Base-by-base conservation (phyloP, 1,140 invertebrate genomes). In the Mizuhopecten yessoensis region DNA sequence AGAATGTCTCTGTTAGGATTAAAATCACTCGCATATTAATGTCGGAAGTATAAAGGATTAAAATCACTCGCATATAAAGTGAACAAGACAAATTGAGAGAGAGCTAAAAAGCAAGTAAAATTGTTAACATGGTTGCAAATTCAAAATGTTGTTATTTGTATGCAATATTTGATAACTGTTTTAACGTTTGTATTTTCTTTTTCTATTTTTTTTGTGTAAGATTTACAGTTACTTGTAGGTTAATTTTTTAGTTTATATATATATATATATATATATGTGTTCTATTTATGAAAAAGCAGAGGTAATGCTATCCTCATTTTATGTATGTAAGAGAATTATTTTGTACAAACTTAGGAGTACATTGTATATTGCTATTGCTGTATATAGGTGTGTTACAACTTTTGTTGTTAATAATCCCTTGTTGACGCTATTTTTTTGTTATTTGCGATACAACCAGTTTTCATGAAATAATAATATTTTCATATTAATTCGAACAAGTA, bases 351-450 rank as follows among this genome's bases (percentile, higher is more conserved):
- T 75, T 75, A 75, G 23, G 1, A 75, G 57, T 75, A 75, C n/a
- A 75, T 75, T 75, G 29, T 75, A 75, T 75, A 75, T 75, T 75
- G 57, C 57, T 75, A 75, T n/a, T n/a, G n/a, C n/a, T n/a, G n/a
- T n/a, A n/a, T 75, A 75, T 75, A 75, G 5, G n/a, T 75, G n/a
- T 75, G 57, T 13, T 39, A 13, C 13, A 7, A 39, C 36, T 13
- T 29, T 23, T 75, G 57, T 17, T 75, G n/a, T n/a, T 75, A 9
- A 75, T 75, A 7, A 75, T 75, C 57, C n/a, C 3, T 75, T 75
- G 29, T 29, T n/a, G 29, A 75, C 57, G 10, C 9, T 75, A 75
- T 75, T 75, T 75, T n/a, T 29, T 49, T 49, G 45, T 49, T 49
- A 49, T 49, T 49, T 49, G 20, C 11, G 45, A 49, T 49, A 49